A percentile compares a stretch with the other conserved stretches of the same genome.
Evolutionary conservation across 2,113 vertebrate species (phyloP).

Genomic region (Xiphophorus hellerii): DNA sequence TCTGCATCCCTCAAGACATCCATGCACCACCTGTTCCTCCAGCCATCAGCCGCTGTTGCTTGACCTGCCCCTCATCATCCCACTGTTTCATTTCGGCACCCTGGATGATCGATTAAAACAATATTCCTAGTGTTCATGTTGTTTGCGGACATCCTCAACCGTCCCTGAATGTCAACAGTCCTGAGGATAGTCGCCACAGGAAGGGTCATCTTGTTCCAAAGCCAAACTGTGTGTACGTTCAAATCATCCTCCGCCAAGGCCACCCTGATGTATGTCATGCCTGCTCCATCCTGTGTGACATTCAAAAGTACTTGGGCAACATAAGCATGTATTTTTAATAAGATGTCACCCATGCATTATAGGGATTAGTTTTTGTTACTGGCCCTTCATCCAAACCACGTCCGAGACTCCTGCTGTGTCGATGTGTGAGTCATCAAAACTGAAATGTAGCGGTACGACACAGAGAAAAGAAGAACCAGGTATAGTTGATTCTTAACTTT

Average conservation of each 20-base stretch:
- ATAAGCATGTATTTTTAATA: constrained; percentile 72
- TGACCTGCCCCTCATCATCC: constrained; percentile 34
- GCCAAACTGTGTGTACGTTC: constrained; percentile 59
- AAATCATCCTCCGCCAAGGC: constrained; percentile 73
- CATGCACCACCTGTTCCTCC: constrained; percentile 69
- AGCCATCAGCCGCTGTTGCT: constrained; percentile 44
- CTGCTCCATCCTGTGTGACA: constrained; percentile 69
- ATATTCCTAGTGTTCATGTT: constrained; percentile 66
- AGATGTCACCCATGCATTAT: constrained; percentile 77
- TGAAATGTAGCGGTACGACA: constrained; percentile 23
- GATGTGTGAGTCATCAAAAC: constrained; percentile 50
- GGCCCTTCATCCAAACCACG: constrained; percentile 62
- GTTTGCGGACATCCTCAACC: constrained; percentile 73
- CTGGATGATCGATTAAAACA: constrained; percentile 76
- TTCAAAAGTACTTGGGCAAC: constrained; percentile 78
- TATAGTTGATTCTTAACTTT: background rate
- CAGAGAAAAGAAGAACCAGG: constrained; percentile 50
- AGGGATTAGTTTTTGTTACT: constrained; percentile 75
- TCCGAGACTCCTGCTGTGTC: constrained; percentile 49
- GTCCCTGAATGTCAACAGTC: constrained; percentile 76
- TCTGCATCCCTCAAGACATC: constrained; percentile 55
- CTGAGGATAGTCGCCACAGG: constrained; percentile 57
- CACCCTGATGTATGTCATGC: constrained; percentile 68
- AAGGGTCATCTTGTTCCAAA: constrained; percentile 74
- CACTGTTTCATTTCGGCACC: constrained; percentile 23